Evolutionary conservation across 2,797 vertebrate genomes (phyloP).

Genomic region (Phalanger gymnotis): DNA sequence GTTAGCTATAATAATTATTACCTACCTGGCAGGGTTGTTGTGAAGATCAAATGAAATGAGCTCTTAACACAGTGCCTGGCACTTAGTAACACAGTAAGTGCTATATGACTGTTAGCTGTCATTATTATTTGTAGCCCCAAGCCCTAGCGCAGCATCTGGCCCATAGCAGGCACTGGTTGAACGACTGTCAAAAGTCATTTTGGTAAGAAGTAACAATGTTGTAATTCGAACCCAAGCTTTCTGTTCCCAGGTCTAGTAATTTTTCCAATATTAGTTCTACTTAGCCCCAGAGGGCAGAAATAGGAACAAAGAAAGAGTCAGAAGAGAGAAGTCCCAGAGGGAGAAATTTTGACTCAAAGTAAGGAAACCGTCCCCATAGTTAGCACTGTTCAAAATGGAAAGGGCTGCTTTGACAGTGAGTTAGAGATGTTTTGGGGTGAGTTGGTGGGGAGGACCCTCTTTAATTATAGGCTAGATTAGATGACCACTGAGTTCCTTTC

Average conservation of each 20-base stretch:
- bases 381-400: neutral
- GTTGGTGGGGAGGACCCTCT: no score
- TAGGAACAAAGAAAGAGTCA: neutral
- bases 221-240: neutral
- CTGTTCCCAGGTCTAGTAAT: neutral
- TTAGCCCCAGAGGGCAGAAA: neutral
- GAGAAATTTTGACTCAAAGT: neutral
- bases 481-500: neutral
- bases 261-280: neutral
- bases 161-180: neutral
- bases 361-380: neutral
- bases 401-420: neutral
- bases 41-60: neutral
- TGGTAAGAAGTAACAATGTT: neutral
- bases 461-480: neutral
- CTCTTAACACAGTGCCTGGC: neutral
- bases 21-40: neutral
- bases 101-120: no score
- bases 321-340: neutral
- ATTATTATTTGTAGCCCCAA: no score
- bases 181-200: neutral
- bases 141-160: no score
- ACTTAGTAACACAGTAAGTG: neutral
- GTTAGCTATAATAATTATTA: neutral
- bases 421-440: neutral